Evolutionary conservation across 2,888 invertebrate species (phyloP), one percentile per base, ranked within the genome.

Genomic region (Scaptomyza caliginosa): DNA sequence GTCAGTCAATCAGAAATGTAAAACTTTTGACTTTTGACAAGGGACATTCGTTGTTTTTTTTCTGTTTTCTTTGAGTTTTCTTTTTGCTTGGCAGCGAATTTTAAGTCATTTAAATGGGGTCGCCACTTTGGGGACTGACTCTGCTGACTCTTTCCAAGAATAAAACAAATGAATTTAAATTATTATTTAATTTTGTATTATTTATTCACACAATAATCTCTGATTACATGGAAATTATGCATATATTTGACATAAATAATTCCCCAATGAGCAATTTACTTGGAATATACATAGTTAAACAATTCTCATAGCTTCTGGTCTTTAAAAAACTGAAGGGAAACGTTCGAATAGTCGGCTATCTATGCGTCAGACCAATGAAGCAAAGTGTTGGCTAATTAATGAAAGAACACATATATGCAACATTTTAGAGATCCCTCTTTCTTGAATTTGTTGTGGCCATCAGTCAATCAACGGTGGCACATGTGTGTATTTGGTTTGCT

Each of bases 11-110:
- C 30, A 57, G 28, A 70, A 79, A 81, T 72, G 65, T 71, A 64
- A 64, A 45, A 66, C 48, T 51, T 79, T 72, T 69, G 60, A 75
- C 78, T 68, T 67, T 66, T 79, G 77, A 79, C 76, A 34, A 16
- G 74, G 75, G 66, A 58, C 55, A 24, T 42, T 13, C 21, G 3
- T 17, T 23, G 4, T 0, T n/a, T 5, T 23, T 26, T 16, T n/a
- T 16, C 0, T 11, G 16, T 21, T 26, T 52, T 21, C 13, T 30
- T 38, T 11, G 8, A 24, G 10, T 17, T 45, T 56, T 28, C 30
- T 63, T 46, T 34, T 34, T 51, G 30, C 43, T 40, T 62, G 4
- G 28, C 48, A 49, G 57, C 48, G 39, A 58, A 52, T 42, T 30
- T 30, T 10, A 1, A 16, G 56, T 19, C 30, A 57, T 32, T 51